A percentile compares a stretch with the other conserved stretches of the same genome.
phyloP scores from a whole-genome alignment of 2,888 invertebrate genomes.

The Beris chalybata region DNA sequence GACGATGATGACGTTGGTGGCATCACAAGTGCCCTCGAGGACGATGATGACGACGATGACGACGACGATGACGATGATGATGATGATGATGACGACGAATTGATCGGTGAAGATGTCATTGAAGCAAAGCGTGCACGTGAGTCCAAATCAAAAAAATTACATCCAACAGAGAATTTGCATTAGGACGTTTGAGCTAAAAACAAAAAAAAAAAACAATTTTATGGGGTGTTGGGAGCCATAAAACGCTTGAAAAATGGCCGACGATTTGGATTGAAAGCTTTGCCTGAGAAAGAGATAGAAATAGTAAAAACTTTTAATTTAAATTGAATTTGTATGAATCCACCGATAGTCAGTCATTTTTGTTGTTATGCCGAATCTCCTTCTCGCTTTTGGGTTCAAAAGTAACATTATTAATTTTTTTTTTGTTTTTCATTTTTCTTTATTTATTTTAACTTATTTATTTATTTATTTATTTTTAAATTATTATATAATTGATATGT shows the following conservation, averaged over 20 bases:
- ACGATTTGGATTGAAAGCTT: slow-evolving; percentile 27
- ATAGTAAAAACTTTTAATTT: background rate
- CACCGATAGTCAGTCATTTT: slow-evolving; percentile 29
- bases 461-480: slow-evolving; percentile 30
- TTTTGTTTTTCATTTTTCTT: slow-evolving; percentile 6
- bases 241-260: slow-evolving; percentile 36
- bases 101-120: slow-evolving; percentile 64
- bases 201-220: slow-evolving; percentile 7
- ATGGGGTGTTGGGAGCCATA: slow-evolving; percentile 33
- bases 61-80: slow-evolving; percentile 67
- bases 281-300: slow-evolving; percentile 1
- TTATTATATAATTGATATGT: slow-evolving; percentile 21
- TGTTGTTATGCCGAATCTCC: slow-evolving; percentile 18
- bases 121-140: slow-evolving; percentile 80
- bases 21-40: slow-evolving; percentile 58
- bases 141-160: slow-evolving; percentile 65
- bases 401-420: background rate
- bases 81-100: slow-evolving; percentile 67
- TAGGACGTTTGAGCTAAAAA: slow-evolving; percentile 16
- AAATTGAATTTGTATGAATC: slow-evolving; percentile 5
- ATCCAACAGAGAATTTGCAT: slow-evolving; percentile 23
- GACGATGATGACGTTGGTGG: slow-evolving; percentile 63
- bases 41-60: slow-evolving; percentile 63
- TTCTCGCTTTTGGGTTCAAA: slow-evolving; percentile 8
- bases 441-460: slow-evolving; percentile 23